Evolutionary conservation across 64 coral and sea anemone species (phyloP), one percentile per base, ranked within the genome.

Genomic region (Pocillopora damicornis): DNA sequence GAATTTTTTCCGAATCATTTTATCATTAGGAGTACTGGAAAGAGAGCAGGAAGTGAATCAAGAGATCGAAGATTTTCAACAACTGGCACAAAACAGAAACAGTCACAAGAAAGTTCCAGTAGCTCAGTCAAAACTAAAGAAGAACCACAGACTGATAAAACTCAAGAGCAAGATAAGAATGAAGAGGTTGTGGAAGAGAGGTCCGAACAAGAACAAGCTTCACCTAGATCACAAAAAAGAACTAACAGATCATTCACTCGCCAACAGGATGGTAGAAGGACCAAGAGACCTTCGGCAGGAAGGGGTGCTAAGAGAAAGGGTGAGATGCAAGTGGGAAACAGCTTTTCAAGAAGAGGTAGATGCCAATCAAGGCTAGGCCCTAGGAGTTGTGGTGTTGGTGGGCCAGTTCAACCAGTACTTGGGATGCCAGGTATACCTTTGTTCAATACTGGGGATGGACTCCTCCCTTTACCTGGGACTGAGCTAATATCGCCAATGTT

Each of bases 261-360:
- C 23, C 16, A 85, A 12, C 0, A 67, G 58, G 37, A 59, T 85
- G n/a, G 57, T 13, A 73, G 81, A 22, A 18, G 12, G 0, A n/a
- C 35, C 65, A 15, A 15, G 17, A 59, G 65, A 51, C 20, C 22
- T 34, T 15, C 20, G 0, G 25, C 22, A 30, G 15, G 20, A 45
- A 1, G 37, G 57, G 65, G 13, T 72, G 63, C 17, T 13, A 37
- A 20, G 15, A 69, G 63, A 30, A 73, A 26, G 45, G 65, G 17
- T 58, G 20, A 1, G 61, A n/a, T 15, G 11, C 58, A 63, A 12
- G 34, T 35, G 15, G 36, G 57, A 63, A 5, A n/a, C 36, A 26
- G 2, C 15, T 15, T 85, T 56, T 42, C 63, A 15, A 85, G 63
- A 73, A 71, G 81, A 85, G 81, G 81, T 85, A 20, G 63, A 69